Conservation (phyloP, 1,140 invertebrate genomes). For the Drosophila sucinea region DNA sequence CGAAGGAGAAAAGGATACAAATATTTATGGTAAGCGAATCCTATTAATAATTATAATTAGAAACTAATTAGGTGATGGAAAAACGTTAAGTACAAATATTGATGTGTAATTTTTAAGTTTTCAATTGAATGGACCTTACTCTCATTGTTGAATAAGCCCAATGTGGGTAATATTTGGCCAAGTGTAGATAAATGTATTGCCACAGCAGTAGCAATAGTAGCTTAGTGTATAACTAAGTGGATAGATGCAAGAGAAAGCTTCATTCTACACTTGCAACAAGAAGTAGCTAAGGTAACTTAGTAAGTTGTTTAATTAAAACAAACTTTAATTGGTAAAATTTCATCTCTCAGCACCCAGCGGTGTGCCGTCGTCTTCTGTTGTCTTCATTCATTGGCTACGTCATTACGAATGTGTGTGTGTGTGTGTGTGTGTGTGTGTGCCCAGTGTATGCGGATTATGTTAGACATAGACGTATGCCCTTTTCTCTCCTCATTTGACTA, state of each 20-base stretch:
- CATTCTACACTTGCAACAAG: conserved; percentile 41
- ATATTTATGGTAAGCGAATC: too few relatives aligned
- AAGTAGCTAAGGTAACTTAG: conserved; percentile 56
- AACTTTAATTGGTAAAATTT: conserved; percentile 75
- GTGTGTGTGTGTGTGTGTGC: conserved; percentile 20
- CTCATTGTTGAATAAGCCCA: too few relatives aligned
- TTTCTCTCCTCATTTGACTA: background rate
- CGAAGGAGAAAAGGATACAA: too few relatives aligned
- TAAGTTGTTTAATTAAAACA: conserved; percentile 77
- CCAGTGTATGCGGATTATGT: background rate
- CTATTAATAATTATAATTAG: too few relatives aligned
- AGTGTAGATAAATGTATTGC: background rate
- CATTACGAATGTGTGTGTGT: conserved; percentile 3
- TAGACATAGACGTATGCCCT: background rate
- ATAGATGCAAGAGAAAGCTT: background rate
- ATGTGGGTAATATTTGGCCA: too few relatives aligned
- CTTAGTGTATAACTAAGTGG: background rate
- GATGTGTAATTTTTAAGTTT: too few relatives aligned
- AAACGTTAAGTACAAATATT: too few relatives aligned
- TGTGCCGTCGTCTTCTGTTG: conserved; percentile 5
- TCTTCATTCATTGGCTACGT: conserved; percentile 10
- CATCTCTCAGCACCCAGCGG: conserved; percentile 9
- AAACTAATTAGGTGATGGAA: too few relatives aligned
- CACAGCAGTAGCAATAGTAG: background rate
- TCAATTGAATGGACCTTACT: too few relatives aligned